Evolutionary conservation across 2,888 invertebrate genomes (phyloP), one percentile per base, ranked within the genome.

Genomic region (Pristionchus mayeri): DNA sequence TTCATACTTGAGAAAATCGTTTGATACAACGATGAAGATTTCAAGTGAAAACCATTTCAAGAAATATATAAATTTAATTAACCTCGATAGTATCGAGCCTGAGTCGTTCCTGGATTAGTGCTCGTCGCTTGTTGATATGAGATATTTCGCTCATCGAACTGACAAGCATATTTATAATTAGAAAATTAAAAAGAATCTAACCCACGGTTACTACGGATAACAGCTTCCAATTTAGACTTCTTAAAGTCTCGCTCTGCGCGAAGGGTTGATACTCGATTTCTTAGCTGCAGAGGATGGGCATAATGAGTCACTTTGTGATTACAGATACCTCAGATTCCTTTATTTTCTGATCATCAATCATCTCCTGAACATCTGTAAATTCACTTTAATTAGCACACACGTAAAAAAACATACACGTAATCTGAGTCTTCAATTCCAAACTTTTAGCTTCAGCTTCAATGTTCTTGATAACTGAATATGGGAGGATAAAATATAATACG

Each of bases 91-190:
- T 71, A 24, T 71, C 71, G 1, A 71, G 71, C 0, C 71, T 40
- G 18, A 71, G 11, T 40, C 71, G 37, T 44, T 71, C 71, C 18
- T 71, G 37, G 40, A 44, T 71, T 13, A 71, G 71, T 3, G 71
- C 71, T n/a, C n/a, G 37, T 11, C 71, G 37, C 44, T 71, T 71
- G n/a, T 40, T 71, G 2, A 71, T 71, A 18, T 71, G 71, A n/a
- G 37, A 37, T n/a, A 71, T 24, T 44, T 71, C 71, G 71, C 24
- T 44, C 40, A 71, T 71, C n/a, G 40, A n/a, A 71, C 71, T 71
- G 11, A 44, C 44, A 44, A 44, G 13, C 6, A 44, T 44, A 1
- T 37, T 63, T 63, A 16, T 21, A 21, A 54, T 7, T 54, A 54
- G 21, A 4, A 16, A n/a, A 21, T 16, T 4, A n/a, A 54, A n/a